Base-by-base conservation (phyloP, 2,888 invertebrate species). In the Melipona beecheii region DNA sequence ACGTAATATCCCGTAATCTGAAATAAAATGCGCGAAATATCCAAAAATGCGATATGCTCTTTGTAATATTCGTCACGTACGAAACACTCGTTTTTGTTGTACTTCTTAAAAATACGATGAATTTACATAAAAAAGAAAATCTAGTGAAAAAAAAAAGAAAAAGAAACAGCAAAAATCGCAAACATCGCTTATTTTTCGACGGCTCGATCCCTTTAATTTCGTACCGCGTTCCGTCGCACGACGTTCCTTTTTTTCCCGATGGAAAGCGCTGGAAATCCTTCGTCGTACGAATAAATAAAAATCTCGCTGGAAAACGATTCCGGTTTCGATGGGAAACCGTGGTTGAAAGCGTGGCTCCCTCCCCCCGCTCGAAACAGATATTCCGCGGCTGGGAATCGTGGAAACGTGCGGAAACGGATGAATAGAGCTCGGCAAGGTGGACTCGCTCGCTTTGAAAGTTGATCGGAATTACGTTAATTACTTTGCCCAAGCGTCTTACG, bases 401-500 rank as follows among this genome's bases (percentile, higher is more conserved):
- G 77, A 31, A 64, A 77, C 65, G 43, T 49, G 43, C 56, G 43
- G 13, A 72, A 36, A 24, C 31, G 49, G 31, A 24, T 62, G 76
- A 58, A 58, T 24, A 65, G 27, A 58, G 31, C 27, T 13, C 21
- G 64, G 15, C 43, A 43, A 49, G 56, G 13, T 50, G 31, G 65
- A 17, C 62, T 66, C 43, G 43, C 58, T 9, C 31, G 52, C 43
- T 43, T 64, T 21, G 69, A 31, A 50, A 52, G 52, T 70, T 43
- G 60, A 60, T 58, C 65, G 58, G 54, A 80, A 82, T 82, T 66
- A 50, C 75, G 71, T 80, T 75, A 74, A 80, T 75, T 70, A 56
- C 50, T 64, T 69, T 43, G 24, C 11, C 43, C 72, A 52, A 72
- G 58, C 71, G 81, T 81, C 82, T 83, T 54, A 58, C 68, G 17